Conservation (phyloP, 2,113 vertebrate species). For the Amblyopsis rosae region DNA sequence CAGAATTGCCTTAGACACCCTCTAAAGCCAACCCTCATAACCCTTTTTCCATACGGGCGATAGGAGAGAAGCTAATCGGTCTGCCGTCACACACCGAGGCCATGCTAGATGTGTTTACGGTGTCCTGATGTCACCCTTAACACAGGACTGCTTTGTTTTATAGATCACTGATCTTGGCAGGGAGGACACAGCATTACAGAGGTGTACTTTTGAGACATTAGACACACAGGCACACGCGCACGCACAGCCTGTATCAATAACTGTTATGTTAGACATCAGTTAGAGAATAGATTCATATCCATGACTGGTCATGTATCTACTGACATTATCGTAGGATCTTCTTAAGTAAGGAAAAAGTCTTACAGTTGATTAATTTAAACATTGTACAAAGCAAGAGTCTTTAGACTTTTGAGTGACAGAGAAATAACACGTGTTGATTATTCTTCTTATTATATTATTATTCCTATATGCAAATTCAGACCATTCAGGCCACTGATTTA, state of each 20-base stretch:
- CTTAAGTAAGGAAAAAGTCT: background rate
- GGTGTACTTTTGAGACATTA: slow-evolving; percentile 16
- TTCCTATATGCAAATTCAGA: background rate
- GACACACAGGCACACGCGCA: slow-evolving; percentile 4
- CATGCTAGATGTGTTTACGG: slow-evolving; percentile 35
- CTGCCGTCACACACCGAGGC: slow-evolving; percentile 40
- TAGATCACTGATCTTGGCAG: slow-evolving; percentile 23
- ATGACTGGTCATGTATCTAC: slow-evolving; percentile 14
- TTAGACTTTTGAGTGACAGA: background rate
- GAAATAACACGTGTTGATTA: background rate
- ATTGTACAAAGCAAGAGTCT: background rate
- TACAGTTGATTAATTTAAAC: slow-evolving; percentile 4
- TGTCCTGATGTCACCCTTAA: slow-evolving; percentile 56
- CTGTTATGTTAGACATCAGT: slow-evolving; percentile 55
- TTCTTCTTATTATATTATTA: background rate
- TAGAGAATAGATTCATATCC: slow-evolving; percentile 31
- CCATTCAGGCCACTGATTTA: background rate
- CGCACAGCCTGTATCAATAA: slow-evolving; percentile 49
- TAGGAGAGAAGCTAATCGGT: slow-evolving; percentile 43
- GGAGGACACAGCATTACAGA: slow-evolving; percentile 15
- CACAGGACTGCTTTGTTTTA: slow-evolving; percentile 18
- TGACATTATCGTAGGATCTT: slow-evolving; percentile 14
- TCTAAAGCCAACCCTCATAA: slow-evolving; percentile 21
- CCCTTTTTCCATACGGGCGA: slow-evolving; percentile 22
- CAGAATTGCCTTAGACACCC: slow-evolving; percentile 41